Evolutionary conservation across 2,888 invertebrate species (phyloP).

Genomic region (Drosophila imparisetae): DNA sequence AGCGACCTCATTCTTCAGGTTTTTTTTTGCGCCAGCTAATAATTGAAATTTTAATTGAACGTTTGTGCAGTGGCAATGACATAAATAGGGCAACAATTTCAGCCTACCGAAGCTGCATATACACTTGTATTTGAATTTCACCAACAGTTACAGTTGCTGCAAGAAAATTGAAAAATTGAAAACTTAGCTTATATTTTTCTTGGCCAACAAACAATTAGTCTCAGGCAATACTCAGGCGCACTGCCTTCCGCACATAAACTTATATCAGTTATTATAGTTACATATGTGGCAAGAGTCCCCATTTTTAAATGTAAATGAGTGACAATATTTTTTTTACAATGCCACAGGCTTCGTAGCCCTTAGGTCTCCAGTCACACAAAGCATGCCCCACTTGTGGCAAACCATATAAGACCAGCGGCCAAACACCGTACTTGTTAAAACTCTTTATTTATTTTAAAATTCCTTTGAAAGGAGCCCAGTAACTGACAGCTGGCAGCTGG

Average conservation of each 20-base stretch:
- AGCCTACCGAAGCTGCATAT: slow-evolving; percentile 1
- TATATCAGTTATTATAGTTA: neutral
- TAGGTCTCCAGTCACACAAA: neutral
- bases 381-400: neutral
- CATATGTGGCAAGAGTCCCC: neutral
- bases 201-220: neutral
- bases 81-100: slow-evolving; percentile 62
- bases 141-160: neutral
- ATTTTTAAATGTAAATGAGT: neutral
- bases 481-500: slow-evolving; percentile 11
- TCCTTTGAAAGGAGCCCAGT: neutral
- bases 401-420: neutral
- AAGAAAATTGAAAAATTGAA: neutral
- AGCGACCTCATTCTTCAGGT: neutral
- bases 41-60: slow-evolving; percentile 75
- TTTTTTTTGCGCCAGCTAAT: slow-evolving; percentile 59
- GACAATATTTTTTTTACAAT: neutral
- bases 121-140: neutral
- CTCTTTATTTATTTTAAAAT: neutral
- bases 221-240: neutral
- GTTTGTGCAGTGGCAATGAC: slow-evolving; percentile 47
- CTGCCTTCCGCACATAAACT: neutral
- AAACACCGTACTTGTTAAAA: neutral
- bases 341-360: neutral
- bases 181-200: neutral